These are phyloP conservation scores for Gnathonemus longibarbis DNA, from an alignment of 2,113 vertebrate genomes.

Conservation along the genomic window DNA sequence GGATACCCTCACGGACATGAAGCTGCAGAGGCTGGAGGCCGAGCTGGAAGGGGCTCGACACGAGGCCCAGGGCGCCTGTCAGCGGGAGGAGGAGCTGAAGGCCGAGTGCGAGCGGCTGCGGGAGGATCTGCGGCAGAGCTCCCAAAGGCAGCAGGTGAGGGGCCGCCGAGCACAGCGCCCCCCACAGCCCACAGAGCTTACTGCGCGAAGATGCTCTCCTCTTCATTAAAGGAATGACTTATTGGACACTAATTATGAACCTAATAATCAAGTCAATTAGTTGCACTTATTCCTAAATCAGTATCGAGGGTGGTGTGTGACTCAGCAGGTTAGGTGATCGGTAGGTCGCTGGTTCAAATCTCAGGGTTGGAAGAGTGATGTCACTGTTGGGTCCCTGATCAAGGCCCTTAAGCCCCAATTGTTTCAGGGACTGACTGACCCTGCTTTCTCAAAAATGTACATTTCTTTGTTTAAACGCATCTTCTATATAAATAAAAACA, in stretches of 20 bases:
- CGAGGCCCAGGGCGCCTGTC: slow-evolving; percentile 79
- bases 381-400: not conserved
- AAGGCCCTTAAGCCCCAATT: not conserved
- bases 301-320: not conserved
- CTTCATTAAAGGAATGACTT: not conserved
- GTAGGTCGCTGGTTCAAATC: not conserved
- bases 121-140: slow-evolving; percentile 78
- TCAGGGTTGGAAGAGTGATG: not conserved
- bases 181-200: not conserved
- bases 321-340: not conserved
- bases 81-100: slow-evolving; percentile 82
- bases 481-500: not conserved
- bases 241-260: not conserved
- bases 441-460: not conserved
- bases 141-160: slow-evolving; percentile 75
- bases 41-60: slow-evolving; percentile 81
- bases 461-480: not conserved
- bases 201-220: not conserved
- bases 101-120: slow-evolving; percentile 77
- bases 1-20: slow-evolving; percentile 67
- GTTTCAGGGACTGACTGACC: not conserved
- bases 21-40: slow-evolving; percentile 73
- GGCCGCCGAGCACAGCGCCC: not conserved
- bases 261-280: not conserved
- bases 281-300: not conserved